Base-by-base conservation (phyloP, 2,888 invertebrate genomes). In the Pristionchus maxplancki region DNA sequence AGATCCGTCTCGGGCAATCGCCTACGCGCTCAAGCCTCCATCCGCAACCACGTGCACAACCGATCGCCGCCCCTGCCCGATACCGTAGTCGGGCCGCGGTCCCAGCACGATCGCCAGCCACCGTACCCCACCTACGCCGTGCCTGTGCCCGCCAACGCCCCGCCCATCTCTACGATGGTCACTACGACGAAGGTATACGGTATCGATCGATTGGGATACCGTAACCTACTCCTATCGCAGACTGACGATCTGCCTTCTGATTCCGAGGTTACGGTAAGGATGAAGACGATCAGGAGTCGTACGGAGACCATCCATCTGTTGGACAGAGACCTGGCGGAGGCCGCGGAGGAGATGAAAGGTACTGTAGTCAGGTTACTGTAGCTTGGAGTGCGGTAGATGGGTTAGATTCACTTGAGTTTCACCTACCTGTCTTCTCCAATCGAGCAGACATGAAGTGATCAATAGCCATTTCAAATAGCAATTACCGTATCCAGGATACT, bases 261-360 rank as follows among this genome's bases (percentile, higher is more conserved):
- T 13, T 62, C 78, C 5, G 88, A 88, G 44, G 88, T 88, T 28
- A 81, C 88, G 28, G 88, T 88, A 28, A 2, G 48, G 17, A 88
- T 88, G 88, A 88, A 88, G 81, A 88, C 88, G 62, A 88, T 88
- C 24, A 9, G 88, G n/a, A 88, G 88, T 62, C 37, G 88, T 28
- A 81, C 88, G 5, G 88, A 88, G 81, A 78, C 86, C n/a, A 53
- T 87, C 24, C 34, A 37, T 28, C 37, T 37, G 58, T n/a, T 87
- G 86, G 86, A 87, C 13, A 11, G 34, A 20, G 86, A 87, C 11
- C 50, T 87, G 34, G 58, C 34, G 0, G 37, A 58, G 28, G 86
- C 71, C 4, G 48, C 44, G 17, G 86, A 87, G 11, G 86, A 87
- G 44, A 71, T 87, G 71, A 87, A 48, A 24, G 86, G 86, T 87